Percentiles rank a stretch among this genome's conserved stretches.
These are phyloP conservation scores for Chorisops tibialis DNA, from an alignment of 2,888 invertebrate genomes.

Conservation along the genomic window DNA sequence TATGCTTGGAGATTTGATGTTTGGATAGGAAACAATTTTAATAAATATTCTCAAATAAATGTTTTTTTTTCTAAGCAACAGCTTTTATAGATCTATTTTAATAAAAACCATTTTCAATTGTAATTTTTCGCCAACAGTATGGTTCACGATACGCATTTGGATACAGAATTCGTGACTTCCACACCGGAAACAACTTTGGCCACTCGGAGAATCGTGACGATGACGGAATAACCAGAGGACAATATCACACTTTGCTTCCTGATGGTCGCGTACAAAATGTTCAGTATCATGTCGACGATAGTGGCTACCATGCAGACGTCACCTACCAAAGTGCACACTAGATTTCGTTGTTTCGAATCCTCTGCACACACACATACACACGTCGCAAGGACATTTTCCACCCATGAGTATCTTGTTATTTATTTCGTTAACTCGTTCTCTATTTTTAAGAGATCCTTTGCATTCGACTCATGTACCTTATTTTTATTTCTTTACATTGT, in stretches of 20 bases:
- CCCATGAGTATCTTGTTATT: neutral
- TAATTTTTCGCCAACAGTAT: constrained; percentile 48
- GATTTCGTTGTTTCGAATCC: too few species aligned
- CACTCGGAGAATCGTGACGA: constrained; percentile 68
- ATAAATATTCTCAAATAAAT: too few species aligned
- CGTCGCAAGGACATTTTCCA: neutral
- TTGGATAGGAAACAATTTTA: too few species aligned
- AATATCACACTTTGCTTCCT: constrained; percentile 74
- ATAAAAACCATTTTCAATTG: too few species aligned
- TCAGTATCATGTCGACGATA: constrained; percentile 71
- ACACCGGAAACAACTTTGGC: constrained; percentile 72
- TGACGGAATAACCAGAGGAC: constrained; percentile 65
- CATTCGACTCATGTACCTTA: too few species aligned
- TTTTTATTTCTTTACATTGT: too few species aligned
- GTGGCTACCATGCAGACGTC: constrained; percentile 75
- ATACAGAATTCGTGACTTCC: constrained; percentile 68
- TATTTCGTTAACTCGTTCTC: neutral
- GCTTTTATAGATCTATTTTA: too few species aligned
- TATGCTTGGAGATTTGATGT: too few species aligned
- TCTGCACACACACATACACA: neutral
- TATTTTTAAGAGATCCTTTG: neutral
- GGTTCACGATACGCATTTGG: constrained; percentile 65
- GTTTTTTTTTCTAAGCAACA: too few species aligned
- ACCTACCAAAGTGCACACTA: constrained; percentile 56
- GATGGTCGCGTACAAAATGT: constrained; percentile 78